These are phyloP conservation scores for Cladorhizidae sp. DNA, from an alignment of 37 sponge, comb jelly and placozoan species.

Conservation along the genomic window DNA sequence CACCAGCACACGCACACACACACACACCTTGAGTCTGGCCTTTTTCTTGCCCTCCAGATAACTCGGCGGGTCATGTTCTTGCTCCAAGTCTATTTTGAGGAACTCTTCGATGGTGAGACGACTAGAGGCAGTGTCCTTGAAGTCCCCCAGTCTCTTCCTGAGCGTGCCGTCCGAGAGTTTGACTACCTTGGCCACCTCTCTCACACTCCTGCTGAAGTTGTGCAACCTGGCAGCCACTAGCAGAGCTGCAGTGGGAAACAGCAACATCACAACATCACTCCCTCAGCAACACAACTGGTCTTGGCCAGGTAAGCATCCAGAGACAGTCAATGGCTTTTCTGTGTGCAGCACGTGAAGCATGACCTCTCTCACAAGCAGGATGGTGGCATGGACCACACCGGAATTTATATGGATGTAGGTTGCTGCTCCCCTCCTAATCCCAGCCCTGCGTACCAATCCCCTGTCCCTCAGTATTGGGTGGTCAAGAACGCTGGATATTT, in stretches of 20 bases:
- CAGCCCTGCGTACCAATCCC: no score
- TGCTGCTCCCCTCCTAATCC: no score
- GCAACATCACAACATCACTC: background rate
- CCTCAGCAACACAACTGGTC: no score
- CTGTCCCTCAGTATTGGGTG: no score
- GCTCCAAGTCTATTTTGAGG: constrained; percentile 92
- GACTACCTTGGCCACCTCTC: constrained; percentile 87
- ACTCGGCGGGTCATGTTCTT: constrained; percentile 98
- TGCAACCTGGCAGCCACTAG: constrained; percentile 91
- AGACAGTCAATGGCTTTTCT: no score
- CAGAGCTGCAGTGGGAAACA: constrained; percentile 57
- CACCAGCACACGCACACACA: no score
- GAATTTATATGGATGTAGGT: no score
- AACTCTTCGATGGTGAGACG: constrained; percentile 98
- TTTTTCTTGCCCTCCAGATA: constrained; percentile 70
- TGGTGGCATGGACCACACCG: no score
- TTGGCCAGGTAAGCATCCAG: no score
- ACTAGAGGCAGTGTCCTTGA: constrained; percentile 94
- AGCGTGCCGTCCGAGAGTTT: constrained; percentile 86
- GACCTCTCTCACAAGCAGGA: no score
- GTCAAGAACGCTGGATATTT: no score
- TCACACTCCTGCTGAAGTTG: constrained; percentile 78
- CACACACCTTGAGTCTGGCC: constrained; percentile 10
- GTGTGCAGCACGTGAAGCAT: no score
- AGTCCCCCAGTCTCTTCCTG: constrained; percentile 90